A percentile compares a stretch with the other conserved stretches of the same genome.
These are phyloP conservation scores for Lasioglossum vierecki DNA, from an alignment of 2,888 invertebrate species.

Conservation along the genomic window DNA sequence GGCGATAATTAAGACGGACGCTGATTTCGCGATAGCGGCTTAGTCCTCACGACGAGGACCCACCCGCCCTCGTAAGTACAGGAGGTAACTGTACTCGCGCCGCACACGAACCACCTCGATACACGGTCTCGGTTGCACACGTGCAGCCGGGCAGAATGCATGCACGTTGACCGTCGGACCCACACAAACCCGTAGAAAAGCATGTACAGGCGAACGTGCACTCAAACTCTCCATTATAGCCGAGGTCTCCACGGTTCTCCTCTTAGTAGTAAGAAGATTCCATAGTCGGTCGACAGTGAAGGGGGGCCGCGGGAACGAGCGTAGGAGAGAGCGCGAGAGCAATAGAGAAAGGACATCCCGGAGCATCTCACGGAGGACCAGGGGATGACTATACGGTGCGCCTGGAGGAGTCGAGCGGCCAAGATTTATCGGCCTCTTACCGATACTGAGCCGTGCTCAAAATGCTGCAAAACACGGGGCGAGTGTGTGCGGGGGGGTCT, in stretches of 20 bases:
- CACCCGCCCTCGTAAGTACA: conserved; percentile 71
- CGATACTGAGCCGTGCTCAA: conserved; percentile 82
- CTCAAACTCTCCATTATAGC: conserved; percentile 59
- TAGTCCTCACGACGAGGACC: conserved; percentile 74
- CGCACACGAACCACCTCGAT: conserved; percentile 32
- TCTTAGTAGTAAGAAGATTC: conserved; percentile 38
- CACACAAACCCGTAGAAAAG: background rate
- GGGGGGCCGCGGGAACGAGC: background rate
- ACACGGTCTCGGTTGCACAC: background rate
- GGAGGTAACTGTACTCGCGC: conserved; percentile 73
- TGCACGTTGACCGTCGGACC: background rate
- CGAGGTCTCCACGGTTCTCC: conserved; percentile 40
- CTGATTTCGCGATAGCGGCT: conserved; percentile 81
- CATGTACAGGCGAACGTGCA: conserved; percentile 36
- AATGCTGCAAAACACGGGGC: conserved; percentile 81
- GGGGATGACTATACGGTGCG: conserved; percentile 63
- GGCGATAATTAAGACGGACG: conserved; percentile 84
- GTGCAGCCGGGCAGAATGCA: background rate
- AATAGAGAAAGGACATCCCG: conserved; percentile 43
- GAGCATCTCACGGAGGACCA: conserved; percentile 56
- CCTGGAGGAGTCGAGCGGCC: conserved; percentile 64
- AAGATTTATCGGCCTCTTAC: conserved; percentile 82
- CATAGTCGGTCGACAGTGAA: background rate
- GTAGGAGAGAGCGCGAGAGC: conserved; percentile 18
- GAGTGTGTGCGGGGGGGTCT: conserved; percentile 63